Evolutionary conservation across 2,113 vertebrate species (phyloP).

Genomic region (Cacatua alba): DNA sequence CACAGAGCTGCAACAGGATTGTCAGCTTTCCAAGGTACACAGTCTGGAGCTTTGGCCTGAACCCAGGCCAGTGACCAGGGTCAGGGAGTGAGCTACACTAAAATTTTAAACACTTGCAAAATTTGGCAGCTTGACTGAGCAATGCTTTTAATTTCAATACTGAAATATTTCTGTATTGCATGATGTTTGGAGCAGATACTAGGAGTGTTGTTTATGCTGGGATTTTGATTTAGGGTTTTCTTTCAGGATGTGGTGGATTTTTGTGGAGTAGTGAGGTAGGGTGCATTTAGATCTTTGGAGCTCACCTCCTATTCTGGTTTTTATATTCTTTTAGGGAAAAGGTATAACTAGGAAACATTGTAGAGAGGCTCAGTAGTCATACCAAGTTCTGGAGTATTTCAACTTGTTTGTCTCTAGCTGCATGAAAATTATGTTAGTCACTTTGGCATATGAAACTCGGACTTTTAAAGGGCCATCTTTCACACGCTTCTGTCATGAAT

Average conservation of each 20-base stretch:
- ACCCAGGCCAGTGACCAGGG: not conserved
- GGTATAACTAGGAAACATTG: not conserved
- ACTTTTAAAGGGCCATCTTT: not conserved
- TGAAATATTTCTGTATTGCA: not conserved
- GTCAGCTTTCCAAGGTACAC: not conserved
- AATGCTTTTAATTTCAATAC: not conserved
- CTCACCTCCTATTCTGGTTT: not conserved
- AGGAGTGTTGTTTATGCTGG: not conserved
- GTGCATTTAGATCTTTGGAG: not conserved
- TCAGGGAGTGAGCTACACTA: not conserved
- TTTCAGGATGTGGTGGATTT: not conserved
- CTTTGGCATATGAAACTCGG: not conserved
- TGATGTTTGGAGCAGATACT: not conserved
- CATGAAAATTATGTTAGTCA: not conserved
- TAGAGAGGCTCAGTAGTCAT: not conserved
- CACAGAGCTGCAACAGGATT: not conserved
- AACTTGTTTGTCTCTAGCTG: not conserved
- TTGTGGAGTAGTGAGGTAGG: not conserved
- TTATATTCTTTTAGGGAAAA: not conserved
- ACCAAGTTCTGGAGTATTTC: not conserved
- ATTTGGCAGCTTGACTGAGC: not conserved
- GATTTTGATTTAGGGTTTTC: not conserved
- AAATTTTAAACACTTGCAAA: not conserved
- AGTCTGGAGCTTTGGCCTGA: not conserved
- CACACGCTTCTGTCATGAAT: accelerated